Evolutionary conservation across 2,113 vertebrate genomes (phyloP).

Genomic region (Zosterops lateralis): DNA sequence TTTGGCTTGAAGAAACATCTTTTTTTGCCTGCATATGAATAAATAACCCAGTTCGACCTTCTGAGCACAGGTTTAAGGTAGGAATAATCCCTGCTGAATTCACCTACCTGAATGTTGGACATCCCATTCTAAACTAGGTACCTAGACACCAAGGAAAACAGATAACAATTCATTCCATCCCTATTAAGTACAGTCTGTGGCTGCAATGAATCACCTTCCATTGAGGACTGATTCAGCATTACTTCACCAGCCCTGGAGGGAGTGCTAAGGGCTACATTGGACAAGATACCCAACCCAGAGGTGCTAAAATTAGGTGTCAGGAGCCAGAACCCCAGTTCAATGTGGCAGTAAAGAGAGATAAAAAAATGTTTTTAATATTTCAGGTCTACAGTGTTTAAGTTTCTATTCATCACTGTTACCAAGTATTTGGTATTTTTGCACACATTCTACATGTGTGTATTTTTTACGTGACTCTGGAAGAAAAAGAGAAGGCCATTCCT

Average conservation of each 20-base stretch:
- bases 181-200: not conserved
- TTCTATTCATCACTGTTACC: not conserved
- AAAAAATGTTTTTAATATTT: not conserved
- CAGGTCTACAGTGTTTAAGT: not conserved
- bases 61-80: not conserved
- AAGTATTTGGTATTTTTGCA: not conserved
- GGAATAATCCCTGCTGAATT: not conserved
- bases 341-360: not conserved
- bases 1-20: not conserved
- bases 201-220: conserved; percentile 4
- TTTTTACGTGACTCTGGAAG: not conserved
- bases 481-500: not conserved
- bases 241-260: not conserved
- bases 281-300: not conserved
- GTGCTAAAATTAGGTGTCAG: not conserved
- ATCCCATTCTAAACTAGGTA: not conserved
- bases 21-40: not conserved
- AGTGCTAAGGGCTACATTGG: not conserved
- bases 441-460: not conserved
- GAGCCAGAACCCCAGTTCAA: not conserved
- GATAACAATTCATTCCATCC: not conserved
- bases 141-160: not conserved
- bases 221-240: not conserved
- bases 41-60: not conserved
- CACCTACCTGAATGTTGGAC: not conserved